phyloP scores from a whole-genome alignment of 2,888 invertebrate species.

The Rhaphigaster nebulosa region DNA sequence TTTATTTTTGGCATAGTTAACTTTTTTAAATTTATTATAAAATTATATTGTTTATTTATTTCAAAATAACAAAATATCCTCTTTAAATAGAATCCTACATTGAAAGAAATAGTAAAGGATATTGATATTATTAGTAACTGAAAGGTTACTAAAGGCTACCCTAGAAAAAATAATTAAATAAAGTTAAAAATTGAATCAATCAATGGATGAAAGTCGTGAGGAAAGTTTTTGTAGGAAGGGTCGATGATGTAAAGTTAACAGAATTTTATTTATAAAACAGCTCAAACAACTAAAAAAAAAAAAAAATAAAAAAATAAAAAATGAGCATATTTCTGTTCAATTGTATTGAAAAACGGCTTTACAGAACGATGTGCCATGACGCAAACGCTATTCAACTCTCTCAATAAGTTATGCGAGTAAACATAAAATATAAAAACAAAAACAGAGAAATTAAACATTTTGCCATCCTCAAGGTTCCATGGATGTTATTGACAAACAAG shows the following conservation, averaged over 20 bases:
- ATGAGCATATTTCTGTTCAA: background rate
- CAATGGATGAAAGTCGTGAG: background rate
- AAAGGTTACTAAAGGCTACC: too few species aligned
- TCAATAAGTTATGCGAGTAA: background rate
- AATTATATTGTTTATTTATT: too few species aligned
- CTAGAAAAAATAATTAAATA: too few species aligned
- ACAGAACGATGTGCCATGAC: background rate
- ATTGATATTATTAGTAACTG: too few species aligned
- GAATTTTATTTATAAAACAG: background rate
- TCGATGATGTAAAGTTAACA: background rate
- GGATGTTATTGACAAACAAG: background rate
- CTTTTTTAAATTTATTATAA: too few species aligned
- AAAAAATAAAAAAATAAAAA: background rate
- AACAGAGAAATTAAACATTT: slow-evolving; percentile 9
- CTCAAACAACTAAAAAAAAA: background rate
- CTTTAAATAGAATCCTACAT: too few species aligned
- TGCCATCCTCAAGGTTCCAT: background rate
- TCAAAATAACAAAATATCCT: too few species aligned
- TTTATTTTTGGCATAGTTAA: too few species aligned
- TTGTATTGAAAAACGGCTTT: background rate
- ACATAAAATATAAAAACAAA: background rate
- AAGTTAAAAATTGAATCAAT: background rate
- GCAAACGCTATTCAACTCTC: background rate
- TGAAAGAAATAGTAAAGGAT: too few species aligned
- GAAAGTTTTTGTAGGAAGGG: background rate